A percentile compares a stretch with the other conserved stretches of the same genome.
Conservation (phyloP, 2,113 vertebrate genomes). For the Neotragus moschatus region DNA sequence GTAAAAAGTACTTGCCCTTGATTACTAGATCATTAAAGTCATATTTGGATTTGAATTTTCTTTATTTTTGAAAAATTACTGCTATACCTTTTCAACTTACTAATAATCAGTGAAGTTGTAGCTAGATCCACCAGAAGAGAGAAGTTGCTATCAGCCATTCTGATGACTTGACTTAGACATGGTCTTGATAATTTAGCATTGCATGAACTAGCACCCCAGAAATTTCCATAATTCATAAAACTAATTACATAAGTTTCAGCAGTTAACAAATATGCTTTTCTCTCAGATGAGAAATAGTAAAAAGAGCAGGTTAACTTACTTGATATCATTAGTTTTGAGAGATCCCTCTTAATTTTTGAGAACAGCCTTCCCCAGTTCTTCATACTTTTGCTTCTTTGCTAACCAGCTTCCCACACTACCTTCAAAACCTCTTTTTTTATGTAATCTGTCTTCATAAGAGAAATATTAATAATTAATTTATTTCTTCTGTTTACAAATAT, state of each 20-base stretch:
- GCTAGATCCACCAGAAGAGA: not conserved
- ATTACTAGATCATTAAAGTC: not conserved
- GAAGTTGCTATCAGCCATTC: not conserved
- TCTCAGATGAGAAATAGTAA: not conserved
- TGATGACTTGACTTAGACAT: not conserved
- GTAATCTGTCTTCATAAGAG: not conserved
- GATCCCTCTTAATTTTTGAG: not conserved
- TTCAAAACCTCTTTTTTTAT: not conserved
- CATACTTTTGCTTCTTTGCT: not conserved
- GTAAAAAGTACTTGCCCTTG: not conserved
- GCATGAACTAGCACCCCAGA: not conserved
- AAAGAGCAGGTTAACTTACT: not conserved
- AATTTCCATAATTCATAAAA: not conserved
- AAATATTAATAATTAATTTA: not conserved
- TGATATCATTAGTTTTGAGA: not conserved
- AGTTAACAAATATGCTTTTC: not conserved
- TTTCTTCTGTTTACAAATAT: not conserved
- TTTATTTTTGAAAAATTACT: not conserved
- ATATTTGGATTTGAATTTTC: not conserved
- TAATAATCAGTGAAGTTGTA: constrained; percentile 18
- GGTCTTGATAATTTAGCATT: not conserved
- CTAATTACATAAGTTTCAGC: not conserved
- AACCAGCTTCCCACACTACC: not conserved
- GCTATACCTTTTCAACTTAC: not conserved
- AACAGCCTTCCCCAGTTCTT: not conserved